Evolutionary conservation across 2,888 invertebrate genomes (phyloP).

Genomic region (Gonocerus acuteangulatus): DNA sequence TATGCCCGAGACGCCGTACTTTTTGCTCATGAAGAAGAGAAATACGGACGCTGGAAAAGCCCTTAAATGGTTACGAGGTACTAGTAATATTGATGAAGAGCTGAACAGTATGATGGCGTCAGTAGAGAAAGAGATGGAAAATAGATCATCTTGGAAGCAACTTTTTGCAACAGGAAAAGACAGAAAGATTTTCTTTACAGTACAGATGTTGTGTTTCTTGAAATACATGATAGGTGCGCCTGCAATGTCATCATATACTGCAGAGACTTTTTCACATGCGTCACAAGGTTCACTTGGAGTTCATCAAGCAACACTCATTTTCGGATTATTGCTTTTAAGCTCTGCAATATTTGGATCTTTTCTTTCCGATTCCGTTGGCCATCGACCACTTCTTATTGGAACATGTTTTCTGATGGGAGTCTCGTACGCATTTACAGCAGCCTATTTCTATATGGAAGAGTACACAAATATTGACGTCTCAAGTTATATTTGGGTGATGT

Average conservation of each 20-base stretch:
- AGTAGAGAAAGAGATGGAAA: slow-evolving; percentile 23
- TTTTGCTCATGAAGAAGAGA: slow-evolving; percentile 49
- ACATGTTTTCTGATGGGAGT: slow-evolving; percentile 20
- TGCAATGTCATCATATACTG: slow-evolving; percentile 24
- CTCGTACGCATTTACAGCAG: not conserved
- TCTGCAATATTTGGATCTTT: slow-evolving; percentile 29
- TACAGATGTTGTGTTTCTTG: slow-evolving; percentile 14
- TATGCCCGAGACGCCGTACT: slow-evolving; percentile 58
- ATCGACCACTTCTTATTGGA: slow-evolving; percentile 34
- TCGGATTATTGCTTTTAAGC: slow-evolving; percentile 33
- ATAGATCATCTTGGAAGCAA: slow-evolving; percentile 24
- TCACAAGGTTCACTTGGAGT: slow-evolving; percentile 5
- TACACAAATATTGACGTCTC: too few relatives aligned
- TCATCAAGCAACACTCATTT: slow-evolving; percentile 27
- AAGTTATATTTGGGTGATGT: slow-evolving; percentile 28
- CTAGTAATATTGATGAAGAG: slow-evolving; percentile 27
- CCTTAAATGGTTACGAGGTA: slow-evolving; percentile 30
- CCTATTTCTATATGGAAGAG: not conserved
- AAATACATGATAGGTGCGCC: slow-evolving; percentile 28
- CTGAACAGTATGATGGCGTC: slow-evolving; percentile 22
- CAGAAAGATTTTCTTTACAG: slow-evolving; percentile 20
- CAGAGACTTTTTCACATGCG: slow-evolving; percentile 28
- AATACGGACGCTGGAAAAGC: slow-evolving; percentile 45
- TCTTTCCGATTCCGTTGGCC: slow-evolving; percentile 33
- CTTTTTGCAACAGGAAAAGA: slow-evolving; percentile 31